Evolutionary conservation across 2,113 vertebrate species (phyloP).

Genomic region (Nipponia nippon): DNA sequence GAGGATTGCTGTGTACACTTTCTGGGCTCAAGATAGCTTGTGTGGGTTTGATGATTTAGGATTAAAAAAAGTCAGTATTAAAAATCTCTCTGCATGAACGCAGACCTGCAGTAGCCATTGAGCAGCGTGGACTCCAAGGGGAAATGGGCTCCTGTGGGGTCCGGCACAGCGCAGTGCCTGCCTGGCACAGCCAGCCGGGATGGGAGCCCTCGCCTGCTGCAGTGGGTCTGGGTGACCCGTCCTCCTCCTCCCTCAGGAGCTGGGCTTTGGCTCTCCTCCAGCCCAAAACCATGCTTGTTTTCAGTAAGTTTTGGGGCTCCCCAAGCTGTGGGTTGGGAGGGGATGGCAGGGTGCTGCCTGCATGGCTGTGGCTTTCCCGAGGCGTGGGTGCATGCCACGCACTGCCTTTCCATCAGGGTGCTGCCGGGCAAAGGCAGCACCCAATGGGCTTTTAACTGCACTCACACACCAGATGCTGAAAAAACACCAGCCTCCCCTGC

Average conservation of each 20-base stretch:
- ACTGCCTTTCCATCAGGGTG: not conserved
- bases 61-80: not conserved
- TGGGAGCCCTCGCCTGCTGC: not conserved
- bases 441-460: not conserved
- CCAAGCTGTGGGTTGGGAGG: not conserved
- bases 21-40: not conserved
- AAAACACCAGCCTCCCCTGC: not conserved
- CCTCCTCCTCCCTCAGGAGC: not conserved
- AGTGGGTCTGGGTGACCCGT: fast-evolving
- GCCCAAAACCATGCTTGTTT: not conserved
- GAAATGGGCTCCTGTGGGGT: no score
- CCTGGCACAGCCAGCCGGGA: not conserved
- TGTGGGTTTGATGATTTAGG: not conserved
- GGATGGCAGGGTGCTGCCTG: not conserved
- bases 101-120: not conserved
- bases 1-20: fast-evolving
- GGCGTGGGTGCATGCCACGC: fast-evolving
- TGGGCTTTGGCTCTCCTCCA: not conserved
- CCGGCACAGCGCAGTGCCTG: fast-evolving
- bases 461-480: not conserved
- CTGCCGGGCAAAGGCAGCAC: not conserved
- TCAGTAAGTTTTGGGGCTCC: not conserved
- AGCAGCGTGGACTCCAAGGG: fast-evolving
- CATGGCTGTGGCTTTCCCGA: fast-evolving
- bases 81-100: not conserved